These are phyloP conservation scores for Melanitta fusca DNA, from an alignment of 2,797 vertebrate genomes.

Conservation along the genomic window DNA sequence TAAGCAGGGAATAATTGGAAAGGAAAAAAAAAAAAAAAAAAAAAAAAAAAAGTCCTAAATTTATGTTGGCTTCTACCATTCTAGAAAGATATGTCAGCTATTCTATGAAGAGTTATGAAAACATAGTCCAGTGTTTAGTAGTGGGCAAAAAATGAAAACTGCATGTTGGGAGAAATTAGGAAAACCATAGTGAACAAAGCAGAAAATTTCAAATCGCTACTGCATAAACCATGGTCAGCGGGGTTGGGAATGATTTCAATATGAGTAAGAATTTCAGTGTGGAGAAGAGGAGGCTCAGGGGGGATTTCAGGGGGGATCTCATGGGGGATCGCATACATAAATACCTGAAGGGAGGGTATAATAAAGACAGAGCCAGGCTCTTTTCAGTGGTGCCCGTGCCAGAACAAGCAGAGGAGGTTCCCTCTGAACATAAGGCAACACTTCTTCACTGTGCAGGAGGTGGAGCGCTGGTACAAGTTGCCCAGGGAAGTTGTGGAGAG, in stretches of 20 bases:
- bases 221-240: neutral
- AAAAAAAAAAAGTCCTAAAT: neutral
- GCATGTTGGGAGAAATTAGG: neutral
- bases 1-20: neutral
- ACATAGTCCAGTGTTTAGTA: neutral
- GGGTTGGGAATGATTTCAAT: neutral
- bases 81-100: neutral
- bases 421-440: neutral
- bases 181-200: neutral
- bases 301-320: neutral
- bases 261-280: neutral
- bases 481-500: neutral
- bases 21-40: neutral
- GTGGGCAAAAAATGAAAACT: neutral
- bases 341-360: neutral
- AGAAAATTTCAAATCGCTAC: neutral
- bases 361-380: neutral
- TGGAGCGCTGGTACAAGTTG: neutral
- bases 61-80: neutral
- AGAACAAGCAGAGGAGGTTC: neutral
- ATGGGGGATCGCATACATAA: too few relatives aligned
- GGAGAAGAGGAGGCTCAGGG: neutral
- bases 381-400: neutral
- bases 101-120: neutral
- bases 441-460: neutral